Evolutionary conservation across 30 jellyfish, hydroid and myxozoan genomes (phyloP).

Genomic region (Catostylus mosaicus): DNA sequence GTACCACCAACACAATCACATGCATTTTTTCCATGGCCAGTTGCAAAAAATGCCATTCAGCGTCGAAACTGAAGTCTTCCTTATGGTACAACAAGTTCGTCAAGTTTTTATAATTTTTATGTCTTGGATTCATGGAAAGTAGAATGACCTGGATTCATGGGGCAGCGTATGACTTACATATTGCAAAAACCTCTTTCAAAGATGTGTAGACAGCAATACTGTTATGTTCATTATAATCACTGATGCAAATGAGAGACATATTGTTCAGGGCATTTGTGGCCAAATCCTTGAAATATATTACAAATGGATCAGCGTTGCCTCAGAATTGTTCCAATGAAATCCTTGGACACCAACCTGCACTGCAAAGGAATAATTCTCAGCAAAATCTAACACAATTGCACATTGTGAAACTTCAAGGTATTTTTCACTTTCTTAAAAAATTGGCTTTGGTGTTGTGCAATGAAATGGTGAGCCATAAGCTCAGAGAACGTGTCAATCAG

Average conservation of each 20-base stretch:
- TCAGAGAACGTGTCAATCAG: not conserved
- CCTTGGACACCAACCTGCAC: conserved; percentile 42
- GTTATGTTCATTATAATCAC: conserved; percentile 19
- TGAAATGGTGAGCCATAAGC: conserved; percentile 11
- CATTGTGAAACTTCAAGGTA: not conserved
- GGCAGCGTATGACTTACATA: not conserved
- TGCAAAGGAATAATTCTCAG: conserved; percentile 44
- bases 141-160: not conserved
- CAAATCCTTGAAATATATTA: not conserved
- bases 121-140: not conserved
- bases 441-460: conserved; percentile 10
- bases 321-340: conserved; percentile 17
- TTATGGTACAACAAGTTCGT: conserved; percentile 10
- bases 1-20: conserved; percentile 37
- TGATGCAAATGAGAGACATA: conserved; percentile 6
- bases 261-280: not conserved
- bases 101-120: not conserved
- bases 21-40: not conserved
- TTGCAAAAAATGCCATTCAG: conserved; percentile 19
- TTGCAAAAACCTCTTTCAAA: not conserved
- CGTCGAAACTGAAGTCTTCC: conserved; percentile 17
- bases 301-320: conserved; percentile 25
- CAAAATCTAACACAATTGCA: conserved; percentile 20
- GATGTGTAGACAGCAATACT: not conserved
- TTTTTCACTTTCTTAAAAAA: not conserved